A percentile compares a stretch with the other conserved stretches of the same genome.
These are phyloP conservation scores for Nephotettix cincticeps DNA, from an alignment of 1,140 invertebrate genomes.

Conservation along the genomic window DNA sequence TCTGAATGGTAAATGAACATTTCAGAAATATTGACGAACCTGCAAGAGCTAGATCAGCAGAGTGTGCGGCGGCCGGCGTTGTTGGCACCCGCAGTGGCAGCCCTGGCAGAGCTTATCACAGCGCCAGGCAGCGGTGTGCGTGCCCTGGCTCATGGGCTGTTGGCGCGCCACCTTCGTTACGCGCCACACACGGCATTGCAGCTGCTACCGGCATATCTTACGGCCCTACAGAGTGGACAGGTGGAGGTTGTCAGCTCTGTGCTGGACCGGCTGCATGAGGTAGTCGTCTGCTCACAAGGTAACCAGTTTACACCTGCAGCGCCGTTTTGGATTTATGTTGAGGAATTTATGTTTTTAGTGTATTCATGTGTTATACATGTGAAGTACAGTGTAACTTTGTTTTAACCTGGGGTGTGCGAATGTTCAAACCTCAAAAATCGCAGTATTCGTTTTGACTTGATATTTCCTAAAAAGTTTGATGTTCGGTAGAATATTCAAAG, in stretches of 20 bases:
- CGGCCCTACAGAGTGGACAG: constrained; percentile 75
- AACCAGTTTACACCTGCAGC: constrained; percentile 32
- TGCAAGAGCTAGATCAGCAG: constrained; percentile 72
- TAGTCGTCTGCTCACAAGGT: constrained; percentile 78
- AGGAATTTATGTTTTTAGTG: neutral
- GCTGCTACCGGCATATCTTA: constrained; percentile 72
- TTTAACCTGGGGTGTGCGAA: neutral
- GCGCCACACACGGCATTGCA: constrained; percentile 57
- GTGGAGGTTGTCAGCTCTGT: constrained; percentile 76
- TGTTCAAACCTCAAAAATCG: neutral
- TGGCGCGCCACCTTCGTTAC: constrained; percentile 64
- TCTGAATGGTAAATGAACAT: too few species aligned
- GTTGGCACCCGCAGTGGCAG: constrained; percentile 64
- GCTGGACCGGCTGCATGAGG: constrained; percentile 80
- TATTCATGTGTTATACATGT: too few species aligned
- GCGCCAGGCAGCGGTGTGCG: constrained; percentile 63
- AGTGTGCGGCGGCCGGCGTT: constrained; percentile 66
- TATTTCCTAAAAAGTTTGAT: too few species aligned
- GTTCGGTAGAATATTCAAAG: too few species aligned
- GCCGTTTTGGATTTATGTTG: neutral
- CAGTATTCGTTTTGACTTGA: neutral
- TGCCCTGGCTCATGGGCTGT: constrained; percentile 61
- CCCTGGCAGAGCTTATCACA: constrained; percentile 59
- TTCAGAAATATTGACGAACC: constrained; percentile 16
- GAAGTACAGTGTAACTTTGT: too few species aligned